Conservation (phyloP, 1,140 invertebrate species). For the Drosophila prosaltans region DNA sequence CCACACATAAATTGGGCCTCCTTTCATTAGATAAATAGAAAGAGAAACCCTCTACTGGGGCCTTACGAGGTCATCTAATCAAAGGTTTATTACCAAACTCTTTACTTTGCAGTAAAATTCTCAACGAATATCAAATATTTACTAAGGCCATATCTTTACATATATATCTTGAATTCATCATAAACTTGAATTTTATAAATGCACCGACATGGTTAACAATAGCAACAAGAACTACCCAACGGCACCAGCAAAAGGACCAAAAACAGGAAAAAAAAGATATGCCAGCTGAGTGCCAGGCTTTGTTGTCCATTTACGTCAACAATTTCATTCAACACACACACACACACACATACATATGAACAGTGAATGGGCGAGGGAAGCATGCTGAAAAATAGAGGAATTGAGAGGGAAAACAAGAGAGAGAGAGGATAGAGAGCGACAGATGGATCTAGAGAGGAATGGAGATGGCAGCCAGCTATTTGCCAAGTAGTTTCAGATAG, state of each 20-base stretch:
- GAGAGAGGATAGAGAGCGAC: not conserved
- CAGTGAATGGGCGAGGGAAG: not conserved
- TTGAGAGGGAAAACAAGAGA: constrained; percentile 3
- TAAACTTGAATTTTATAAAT: constrained; percentile 9
- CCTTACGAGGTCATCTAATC: constrained; percentile 5
- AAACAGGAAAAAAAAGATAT: constrained; percentile 36
- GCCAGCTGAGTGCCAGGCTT: constrained; percentile 70
- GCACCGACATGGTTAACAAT: constrained; percentile 4
- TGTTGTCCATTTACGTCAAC: constrained; percentile 80
- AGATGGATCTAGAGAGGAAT: not conserved
- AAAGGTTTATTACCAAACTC: constrained; percentile 3
- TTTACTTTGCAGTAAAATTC: not conserved
- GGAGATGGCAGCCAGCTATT: constrained; percentile 54
- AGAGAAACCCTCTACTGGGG: not conserved
- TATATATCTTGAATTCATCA: not conserved
- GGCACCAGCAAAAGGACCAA: constrained; percentile 5
- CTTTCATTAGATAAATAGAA: constrained; percentile 5
- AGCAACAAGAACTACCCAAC: constrained; percentile 8
- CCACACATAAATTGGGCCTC: constrained; percentile 40
- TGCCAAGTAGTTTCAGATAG: constrained; percentile 75
- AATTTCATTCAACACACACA: constrained; percentile 64
- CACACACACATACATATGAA: constrained; percentile 31
- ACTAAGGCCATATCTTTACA: not conserved
- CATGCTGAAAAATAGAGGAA: constrained; percentile 5
- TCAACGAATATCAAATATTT: not conserved